A percentile compares a stretch with the other conserved stretches of the same genome.
Evolutionary conservation across 2,888 invertebrate genomes (phyloP).

Genomic region (Acleris cristana): DNA sequence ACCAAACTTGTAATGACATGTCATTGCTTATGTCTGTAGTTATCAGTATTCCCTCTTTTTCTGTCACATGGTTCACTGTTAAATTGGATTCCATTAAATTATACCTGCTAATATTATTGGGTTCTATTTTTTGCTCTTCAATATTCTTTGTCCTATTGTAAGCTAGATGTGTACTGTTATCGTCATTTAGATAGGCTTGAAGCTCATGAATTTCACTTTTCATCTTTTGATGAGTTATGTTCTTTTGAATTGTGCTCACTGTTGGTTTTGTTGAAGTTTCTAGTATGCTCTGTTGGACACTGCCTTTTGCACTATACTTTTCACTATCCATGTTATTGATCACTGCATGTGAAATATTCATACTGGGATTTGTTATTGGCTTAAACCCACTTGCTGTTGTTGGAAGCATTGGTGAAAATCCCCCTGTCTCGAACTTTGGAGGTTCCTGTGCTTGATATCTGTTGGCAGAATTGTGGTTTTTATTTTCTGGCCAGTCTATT

Average conservation of each 20-base stretch:
- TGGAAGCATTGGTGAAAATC: slow-evolving; percentile 90
- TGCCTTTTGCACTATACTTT: slow-evolving; percentile 54
- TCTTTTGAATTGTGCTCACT: slow-evolving; percentile 56
- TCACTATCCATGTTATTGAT: slow-evolving; percentile 48
- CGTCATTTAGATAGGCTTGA: slow-evolving; percentile 69
- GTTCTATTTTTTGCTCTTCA: slow-evolving; percentile 70
- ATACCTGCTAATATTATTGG: slow-evolving; percentile 69
- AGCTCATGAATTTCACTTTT: slow-evolving; percentile 77
- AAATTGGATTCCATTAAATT: slow-evolving; percentile 76
- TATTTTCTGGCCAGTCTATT: slow-evolving; percentile 73
- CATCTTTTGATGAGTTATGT: slow-evolving; percentile 67
- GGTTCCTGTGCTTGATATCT: slow-evolving; percentile 72
- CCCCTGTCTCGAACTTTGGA: slow-evolving; percentile 89
- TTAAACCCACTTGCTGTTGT: slow-evolving; percentile 88
- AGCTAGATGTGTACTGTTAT: slow-evolving; percentile 71
- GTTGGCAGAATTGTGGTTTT: slow-evolving; percentile 60
- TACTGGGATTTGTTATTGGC: slow-evolving; percentile 82
- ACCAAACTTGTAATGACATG: slow-evolving; percentile 72
- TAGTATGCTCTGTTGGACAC: slow-evolving; percentile 51
- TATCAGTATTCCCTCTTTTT: slow-evolving; percentile 72
- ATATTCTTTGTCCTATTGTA: slow-evolving; percentile 76
- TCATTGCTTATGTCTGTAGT: slow-evolving; percentile 77
- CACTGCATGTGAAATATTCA: slow-evolving; percentile 55
- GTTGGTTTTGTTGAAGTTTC: slow-evolving; percentile 57
- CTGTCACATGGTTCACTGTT: slow-evolving; percentile 73